Conservation (phyloP, 2,113 vertebrate genomes). For the Toxostoma redivivum region DNA sequence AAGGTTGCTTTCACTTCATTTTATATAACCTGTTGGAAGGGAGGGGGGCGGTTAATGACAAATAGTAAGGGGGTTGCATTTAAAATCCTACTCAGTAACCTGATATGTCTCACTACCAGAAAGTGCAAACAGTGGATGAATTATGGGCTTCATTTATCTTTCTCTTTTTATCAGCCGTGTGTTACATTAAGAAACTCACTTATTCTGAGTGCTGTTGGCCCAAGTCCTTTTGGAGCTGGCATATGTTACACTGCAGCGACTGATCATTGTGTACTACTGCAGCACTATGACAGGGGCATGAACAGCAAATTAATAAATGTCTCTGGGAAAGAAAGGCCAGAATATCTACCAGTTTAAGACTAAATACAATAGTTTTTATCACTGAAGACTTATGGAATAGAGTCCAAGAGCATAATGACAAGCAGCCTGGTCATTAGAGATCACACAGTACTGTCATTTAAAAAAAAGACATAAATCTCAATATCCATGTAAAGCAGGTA, state of each 20-base stretch:
- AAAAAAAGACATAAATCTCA: neutral
- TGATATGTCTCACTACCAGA: neutral
- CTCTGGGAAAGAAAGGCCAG: conserved; percentile 7
- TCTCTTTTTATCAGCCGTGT: conserved; percentile 2
- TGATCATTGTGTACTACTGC: conserved; percentile 3
- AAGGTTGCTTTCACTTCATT: conserved; percentile 23
- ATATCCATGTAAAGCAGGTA: neutral
- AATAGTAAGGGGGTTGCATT: neutral
- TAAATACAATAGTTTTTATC: conserved; percentile 8
- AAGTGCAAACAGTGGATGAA: conserved; percentile 1
- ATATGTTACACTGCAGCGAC: neutral
- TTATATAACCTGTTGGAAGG: neutral
- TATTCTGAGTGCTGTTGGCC: conserved; percentile 42
- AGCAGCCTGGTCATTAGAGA: neutral
- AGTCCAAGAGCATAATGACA: neutral
- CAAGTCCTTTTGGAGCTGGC: neutral
- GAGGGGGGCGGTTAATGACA: neutral
- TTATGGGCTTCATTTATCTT: conserved; percentile 14
- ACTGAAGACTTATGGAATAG: neutral
- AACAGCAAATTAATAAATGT: neutral
- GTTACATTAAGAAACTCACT: conserved; percentile 25
- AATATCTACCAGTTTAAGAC: neutral
- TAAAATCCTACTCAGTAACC: conserved; percentile 42
- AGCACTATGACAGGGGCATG: neutral
- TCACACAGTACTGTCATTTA: neutral